Evolutionary conservation across 2,888 invertebrate species (phyloP).

Genomic region (Tolmerus cingulatus): DNA sequence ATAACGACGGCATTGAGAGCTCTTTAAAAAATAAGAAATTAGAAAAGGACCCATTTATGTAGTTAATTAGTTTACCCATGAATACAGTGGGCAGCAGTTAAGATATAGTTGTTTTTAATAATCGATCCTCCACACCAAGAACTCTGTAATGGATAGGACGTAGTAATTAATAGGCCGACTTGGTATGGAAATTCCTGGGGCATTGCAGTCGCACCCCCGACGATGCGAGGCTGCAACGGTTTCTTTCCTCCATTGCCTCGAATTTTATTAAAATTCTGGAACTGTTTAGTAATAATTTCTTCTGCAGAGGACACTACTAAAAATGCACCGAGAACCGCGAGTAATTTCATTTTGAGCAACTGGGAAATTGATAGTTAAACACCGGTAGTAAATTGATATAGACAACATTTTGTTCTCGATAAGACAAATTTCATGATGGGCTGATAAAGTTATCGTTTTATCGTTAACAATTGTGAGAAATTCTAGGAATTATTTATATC

Average conservation of each 20-base stretch:
- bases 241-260: not conserved
- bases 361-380: not conserved
- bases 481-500: not conserved
- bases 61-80: constrained; percentile 46
- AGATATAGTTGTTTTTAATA: constrained; percentile 53
- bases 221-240: constrained; percentile 53
- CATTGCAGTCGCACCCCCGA: constrained; percentile 59
- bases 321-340: not conserved
- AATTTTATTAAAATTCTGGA: not conserved
- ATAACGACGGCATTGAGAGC: not conserved
- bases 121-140: constrained; percentile 57
- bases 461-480: not conserved
- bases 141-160: not conserved
- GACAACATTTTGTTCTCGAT: not conserved
- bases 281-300: not conserved
- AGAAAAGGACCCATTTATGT: not conserved
- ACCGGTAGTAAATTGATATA: not conserved
- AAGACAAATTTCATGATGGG: not conserved
- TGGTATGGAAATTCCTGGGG: constrained; percentile 58
- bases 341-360: not conserved
- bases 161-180: constrained; percentile 42
- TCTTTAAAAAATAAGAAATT: not conserved
- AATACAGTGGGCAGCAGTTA: constrained; percentile 60
- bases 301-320: not conserved
- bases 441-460: not conserved